phyloP scores from a whole-genome alignment of 2,888 invertebrate genomes.

The Lepidochitona cinerea region DNA sequence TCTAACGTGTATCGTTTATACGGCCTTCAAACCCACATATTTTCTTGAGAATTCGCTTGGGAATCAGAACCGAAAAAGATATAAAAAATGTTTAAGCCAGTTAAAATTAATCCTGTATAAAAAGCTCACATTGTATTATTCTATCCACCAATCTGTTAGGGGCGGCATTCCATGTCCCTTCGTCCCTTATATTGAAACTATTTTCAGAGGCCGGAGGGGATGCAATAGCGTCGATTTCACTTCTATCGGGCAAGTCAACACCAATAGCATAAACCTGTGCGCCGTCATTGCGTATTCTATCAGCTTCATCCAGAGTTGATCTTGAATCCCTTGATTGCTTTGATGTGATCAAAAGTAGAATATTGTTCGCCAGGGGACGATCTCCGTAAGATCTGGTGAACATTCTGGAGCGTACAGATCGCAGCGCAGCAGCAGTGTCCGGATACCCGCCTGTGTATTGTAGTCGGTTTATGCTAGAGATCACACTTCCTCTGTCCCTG shows the following conservation, averaged over 20 bases:
- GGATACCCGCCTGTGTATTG: not conserved
- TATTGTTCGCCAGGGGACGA: slow-evolving; percentile 15
- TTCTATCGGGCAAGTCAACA: not conserved
- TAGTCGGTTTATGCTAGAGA: not conserved
- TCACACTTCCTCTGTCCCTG: not conserved
- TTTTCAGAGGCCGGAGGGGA: not conserved
- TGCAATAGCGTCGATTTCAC: not conserved
- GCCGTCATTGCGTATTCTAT: not conserved
- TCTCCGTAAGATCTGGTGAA: slow-evolving; percentile 32
- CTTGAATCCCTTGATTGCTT: not conserved
- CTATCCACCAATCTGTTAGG: not conserved
- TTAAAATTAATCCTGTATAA: too few relatives aligned
- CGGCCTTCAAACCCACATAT: too few relatives aligned
- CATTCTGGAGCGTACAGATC: slow-evolving; percentile 21
- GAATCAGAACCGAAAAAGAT: too few relatives aligned
- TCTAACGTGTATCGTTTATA: too few relatives aligned
- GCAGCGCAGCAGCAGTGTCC: slow-evolving; percentile 40
- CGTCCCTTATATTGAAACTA: not conserved
- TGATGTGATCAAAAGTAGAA: not conserved
- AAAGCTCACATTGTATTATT: not conserved
- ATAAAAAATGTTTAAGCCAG: too few relatives aligned
- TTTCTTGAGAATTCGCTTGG: too few relatives aligned
- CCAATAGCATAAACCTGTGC: not conserved
- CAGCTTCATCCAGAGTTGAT: not conserved
- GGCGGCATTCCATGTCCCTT: not conserved